Conservation (phyloP, 2,113 vertebrate genomes). For the Grammomys dolichurus region DNA sequence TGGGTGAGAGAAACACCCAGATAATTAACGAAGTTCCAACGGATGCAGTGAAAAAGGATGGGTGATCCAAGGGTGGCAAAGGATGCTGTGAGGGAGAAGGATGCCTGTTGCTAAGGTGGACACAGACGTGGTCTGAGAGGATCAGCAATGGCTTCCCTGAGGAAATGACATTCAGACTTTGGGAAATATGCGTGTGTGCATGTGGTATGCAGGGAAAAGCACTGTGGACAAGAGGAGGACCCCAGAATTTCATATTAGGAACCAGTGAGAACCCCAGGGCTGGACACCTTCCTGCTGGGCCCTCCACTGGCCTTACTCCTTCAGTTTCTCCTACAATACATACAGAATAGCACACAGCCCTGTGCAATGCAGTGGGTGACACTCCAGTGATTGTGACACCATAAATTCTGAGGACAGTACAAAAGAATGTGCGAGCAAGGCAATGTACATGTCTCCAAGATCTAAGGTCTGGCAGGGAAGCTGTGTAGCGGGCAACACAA, state of each 20-base stretch:
- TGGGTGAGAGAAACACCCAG: neutral
- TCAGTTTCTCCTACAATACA: neutral
- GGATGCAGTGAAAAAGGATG: neutral
- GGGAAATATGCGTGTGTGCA: neutral
- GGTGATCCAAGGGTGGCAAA: neutral
- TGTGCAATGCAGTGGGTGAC: neutral
- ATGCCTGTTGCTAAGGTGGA: neutral
- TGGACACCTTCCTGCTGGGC: neutral
- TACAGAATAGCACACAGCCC: neutral
- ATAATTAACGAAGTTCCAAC: neutral
- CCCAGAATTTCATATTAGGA: neutral
- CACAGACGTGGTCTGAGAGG: neutral
- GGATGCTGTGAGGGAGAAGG: neutral
- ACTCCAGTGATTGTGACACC: neutral
- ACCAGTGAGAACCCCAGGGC: neutral
- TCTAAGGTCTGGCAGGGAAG: neutral
- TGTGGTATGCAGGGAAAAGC: neutral
- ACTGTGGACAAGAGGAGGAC: neutral
- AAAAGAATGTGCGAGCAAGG: neutral
- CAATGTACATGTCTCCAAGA: neutral
- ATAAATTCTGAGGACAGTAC: neutral
- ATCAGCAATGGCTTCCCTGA: neutral
- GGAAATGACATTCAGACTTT: neutral
- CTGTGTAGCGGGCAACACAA: neutral
- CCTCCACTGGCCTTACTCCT: neutral